Conservation (phyloP, 2,113 vertebrate species). For the Prolemur simus region DNA sequence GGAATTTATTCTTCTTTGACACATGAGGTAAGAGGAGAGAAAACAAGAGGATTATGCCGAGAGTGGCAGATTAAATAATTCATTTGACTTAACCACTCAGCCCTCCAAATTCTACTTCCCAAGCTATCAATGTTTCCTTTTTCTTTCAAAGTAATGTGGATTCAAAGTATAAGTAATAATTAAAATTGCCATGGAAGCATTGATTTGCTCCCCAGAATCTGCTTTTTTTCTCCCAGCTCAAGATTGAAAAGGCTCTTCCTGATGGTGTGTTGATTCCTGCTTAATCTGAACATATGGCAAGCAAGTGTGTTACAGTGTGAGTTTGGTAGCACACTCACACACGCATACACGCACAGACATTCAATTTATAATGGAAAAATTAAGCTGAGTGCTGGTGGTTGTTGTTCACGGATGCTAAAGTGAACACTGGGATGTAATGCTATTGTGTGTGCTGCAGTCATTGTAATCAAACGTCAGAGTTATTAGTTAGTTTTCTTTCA, state of each 20-base stretch:
- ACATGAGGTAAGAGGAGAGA: conserved; percentile 14
- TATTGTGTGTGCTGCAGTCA: not conserved
- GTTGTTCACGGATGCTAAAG: not conserved
- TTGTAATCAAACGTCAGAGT: not conserved
- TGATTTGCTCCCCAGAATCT: not conserved
- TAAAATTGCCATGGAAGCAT: not conserved
- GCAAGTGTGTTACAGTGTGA: fast-evolving
- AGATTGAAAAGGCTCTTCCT: not conserved
- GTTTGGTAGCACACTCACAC: not conserved
- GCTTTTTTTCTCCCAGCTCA: not conserved
- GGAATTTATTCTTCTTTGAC: conserved; percentile 54
- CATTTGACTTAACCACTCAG: not conserved
- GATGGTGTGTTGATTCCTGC: not conserved
- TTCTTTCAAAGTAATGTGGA: conserved; percentile 9
- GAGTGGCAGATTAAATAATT: conserved; percentile 52
- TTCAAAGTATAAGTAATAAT: not conserved
- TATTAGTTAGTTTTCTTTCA: not conserved
- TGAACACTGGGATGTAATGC: not conserved
- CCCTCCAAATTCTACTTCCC: not conserved
- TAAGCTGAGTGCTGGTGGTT: not conserved
- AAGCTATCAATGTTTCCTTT: not conserved
- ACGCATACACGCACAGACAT: not conserved
- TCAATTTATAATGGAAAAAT: not conserved
- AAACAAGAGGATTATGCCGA: conserved; percentile 27
- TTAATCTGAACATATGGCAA: not conserved